phyloP scores from a whole-genome alignment of 2,888 invertebrate genomes.

The Frankliniella intonsa region DNA sequence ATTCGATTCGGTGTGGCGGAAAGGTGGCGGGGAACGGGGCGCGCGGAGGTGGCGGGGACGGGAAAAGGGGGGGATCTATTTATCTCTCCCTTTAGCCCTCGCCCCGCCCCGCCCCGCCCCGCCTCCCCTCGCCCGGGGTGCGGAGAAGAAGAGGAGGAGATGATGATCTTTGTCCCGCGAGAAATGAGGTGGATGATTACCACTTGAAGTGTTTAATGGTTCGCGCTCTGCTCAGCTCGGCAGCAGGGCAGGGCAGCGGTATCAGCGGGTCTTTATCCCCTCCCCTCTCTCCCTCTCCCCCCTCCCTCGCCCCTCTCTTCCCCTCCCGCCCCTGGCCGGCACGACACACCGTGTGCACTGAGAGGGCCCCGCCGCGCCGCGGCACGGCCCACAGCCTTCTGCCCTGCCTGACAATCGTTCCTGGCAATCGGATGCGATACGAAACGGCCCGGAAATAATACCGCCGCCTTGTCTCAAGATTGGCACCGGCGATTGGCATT shows the following conservation, averaged over 20 bases:
- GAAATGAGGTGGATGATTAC: slow-evolving; percentile 10
- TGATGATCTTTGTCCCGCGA: neutral
- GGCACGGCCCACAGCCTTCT: neutral
- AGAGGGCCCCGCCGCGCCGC: neutral
- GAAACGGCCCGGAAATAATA: neutral
- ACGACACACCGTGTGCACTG: no score
- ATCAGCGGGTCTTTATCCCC: neutral
- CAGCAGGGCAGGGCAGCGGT: neutral
- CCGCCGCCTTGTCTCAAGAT: no score
- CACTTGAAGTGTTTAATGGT: slow-evolving; percentile 9
- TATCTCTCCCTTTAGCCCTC: neutral
- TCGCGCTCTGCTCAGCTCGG: neutral
- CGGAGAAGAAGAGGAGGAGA: neutral
- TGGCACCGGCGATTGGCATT: no score
- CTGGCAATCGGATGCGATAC: slow-evolving; percentile 18
- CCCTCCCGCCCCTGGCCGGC: no score
- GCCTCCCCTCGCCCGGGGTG: neutral
- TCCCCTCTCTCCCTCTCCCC: neutral
- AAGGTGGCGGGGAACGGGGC: neutral
- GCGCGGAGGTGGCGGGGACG: neutral
- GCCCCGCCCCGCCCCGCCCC: neutral
- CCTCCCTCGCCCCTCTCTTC: neutral
- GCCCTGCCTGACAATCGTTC: neutral
- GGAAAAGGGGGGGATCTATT: neutral
- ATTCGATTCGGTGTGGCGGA: slow-evolving; percentile 16